Conservation (phyloP, 2,113 vertebrate species). For the Trichechus manatus region DNA sequence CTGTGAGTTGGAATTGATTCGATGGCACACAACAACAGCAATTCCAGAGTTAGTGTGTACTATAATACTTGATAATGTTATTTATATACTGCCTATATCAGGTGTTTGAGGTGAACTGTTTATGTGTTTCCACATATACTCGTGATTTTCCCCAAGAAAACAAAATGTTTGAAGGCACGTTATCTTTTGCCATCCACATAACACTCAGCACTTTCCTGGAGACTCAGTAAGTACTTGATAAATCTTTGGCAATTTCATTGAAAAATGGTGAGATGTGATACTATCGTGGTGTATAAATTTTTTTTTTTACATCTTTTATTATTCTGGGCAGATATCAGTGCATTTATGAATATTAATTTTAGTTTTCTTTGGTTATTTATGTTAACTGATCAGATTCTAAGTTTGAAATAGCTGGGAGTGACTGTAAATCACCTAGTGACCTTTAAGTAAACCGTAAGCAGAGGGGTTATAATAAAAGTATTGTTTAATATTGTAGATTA, state of each 20-base stretch:
- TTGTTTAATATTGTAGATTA: conserved; percentile 47
- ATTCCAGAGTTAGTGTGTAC: conserved; percentile 53
- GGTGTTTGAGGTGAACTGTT: not conserved
- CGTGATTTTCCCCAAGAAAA: not conserved
- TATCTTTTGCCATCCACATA: not conserved
- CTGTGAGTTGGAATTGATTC: too few relatives aligned
- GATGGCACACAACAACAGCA: not conserved
- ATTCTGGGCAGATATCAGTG: not conserved
- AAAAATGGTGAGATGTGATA: not conserved
- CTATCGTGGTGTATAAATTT: not conserved
- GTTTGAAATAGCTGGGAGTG: conserved; percentile 35
- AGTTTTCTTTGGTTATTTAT: conserved; percentile 57
- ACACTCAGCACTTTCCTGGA: not conserved
- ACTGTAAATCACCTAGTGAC: not conserved
- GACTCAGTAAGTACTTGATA: conserved; percentile 36
- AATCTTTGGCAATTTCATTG: conserved; percentile 12
- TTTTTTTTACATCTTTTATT: conserved; percentile 24
- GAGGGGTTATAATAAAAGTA: not conserved
- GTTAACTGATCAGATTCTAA: conserved; percentile 50
- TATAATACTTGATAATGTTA: not conserved
- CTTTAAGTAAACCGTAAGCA: not conserved
- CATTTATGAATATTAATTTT: conserved; percentile 59
- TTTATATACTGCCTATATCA: conserved; percentile 19
- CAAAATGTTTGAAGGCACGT: not conserved
- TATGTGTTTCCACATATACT: not conserved